Evolutionary conservation across 2,888 invertebrate species (phyloP).

Genomic region (Limenitis camilla): DNA sequence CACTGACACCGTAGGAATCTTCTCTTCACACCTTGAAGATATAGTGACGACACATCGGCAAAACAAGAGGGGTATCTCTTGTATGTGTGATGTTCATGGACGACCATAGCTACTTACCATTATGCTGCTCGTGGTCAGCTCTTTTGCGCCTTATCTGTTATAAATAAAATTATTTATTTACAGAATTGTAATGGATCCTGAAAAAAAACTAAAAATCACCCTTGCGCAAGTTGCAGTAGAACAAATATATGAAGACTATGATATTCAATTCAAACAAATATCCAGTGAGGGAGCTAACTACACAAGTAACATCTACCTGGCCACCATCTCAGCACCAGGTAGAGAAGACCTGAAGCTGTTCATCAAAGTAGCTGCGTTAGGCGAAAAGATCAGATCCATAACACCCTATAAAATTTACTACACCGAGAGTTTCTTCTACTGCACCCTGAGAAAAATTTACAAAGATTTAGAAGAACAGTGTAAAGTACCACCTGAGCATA

Average conservation of each 20-base stretch:
- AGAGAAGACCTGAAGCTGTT: constrained; percentile 27
- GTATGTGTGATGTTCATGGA: no score
- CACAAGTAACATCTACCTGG: constrained; percentile 35
- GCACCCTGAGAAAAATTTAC: constrained; percentile 24
- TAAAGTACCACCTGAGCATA: constrained; percentile 28
- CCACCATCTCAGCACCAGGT: constrained; percentile 27
- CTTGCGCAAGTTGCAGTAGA: constrained; percentile 33
- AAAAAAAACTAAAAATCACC: constrained; percentile 23
- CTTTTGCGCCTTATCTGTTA: no score
- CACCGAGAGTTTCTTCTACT: constrained; percentile 30
- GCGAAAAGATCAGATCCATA: constrained; percentile 25
- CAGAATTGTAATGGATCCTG: constrained; percentile 19
- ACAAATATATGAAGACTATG: constrained; percentile 28
- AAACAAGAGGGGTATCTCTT: no score
- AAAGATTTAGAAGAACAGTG: constrained; percentile 27
- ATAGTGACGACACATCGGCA: no score
- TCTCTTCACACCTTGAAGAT: no score
- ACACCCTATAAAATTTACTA: constrained; percentile 20
- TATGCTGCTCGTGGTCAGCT: no score
- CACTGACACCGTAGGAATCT: no score
- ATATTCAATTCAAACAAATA: constrained; percentile 30
- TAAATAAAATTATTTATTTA: neutral
- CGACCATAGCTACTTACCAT: no score
- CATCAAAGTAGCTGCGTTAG: constrained; percentile 24
- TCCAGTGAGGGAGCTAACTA: constrained; percentile 42